Conservation (phyloP, 1,140 invertebrate genomes). For the Achatina immaculata region DNA sequence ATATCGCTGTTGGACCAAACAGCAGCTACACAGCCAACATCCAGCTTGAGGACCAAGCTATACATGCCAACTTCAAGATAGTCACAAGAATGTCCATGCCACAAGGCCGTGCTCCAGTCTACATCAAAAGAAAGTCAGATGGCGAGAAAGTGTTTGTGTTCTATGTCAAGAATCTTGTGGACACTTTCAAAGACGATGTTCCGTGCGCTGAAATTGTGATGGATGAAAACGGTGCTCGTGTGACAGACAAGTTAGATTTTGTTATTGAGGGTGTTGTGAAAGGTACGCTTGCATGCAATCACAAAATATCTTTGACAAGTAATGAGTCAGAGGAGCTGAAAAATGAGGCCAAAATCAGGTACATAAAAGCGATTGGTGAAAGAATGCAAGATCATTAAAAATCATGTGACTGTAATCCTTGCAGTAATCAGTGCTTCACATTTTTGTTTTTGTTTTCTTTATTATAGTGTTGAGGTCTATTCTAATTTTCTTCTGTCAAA, state of each 20-base stretch:
- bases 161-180: slow-evolving; percentile 9
- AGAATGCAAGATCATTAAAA: neutral
- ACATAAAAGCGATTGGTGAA: neutral
- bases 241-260: neutral
- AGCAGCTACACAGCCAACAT: slow-evolving; percentile 22
- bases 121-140: slow-evolving; percentile 32
- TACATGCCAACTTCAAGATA: slow-evolving; percentile 4
- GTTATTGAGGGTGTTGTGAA: slow-evolving; percentile 20
- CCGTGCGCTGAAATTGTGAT: neutral
- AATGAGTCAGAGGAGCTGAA: slow-evolving; percentile 18
- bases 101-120: slow-evolving; percentile 27
- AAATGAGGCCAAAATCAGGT: slow-evolving; percentile 6
- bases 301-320: slow-evolving; percentile 18
- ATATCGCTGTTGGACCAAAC: slow-evolving; percentile 37
- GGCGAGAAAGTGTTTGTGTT: slow-evolving; percentile 19
- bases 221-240: neutral
- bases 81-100: slow-evolving; percentile 24
- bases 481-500: too few species aligned
- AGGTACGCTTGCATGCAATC: slow-evolving; percentile 28
- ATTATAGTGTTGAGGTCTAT: too few species aligned
- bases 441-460: too few species aligned
- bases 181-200: slow-evolving; percentile 5
- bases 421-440: too few species aligned
- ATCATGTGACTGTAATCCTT: neutral
- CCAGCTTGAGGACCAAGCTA: slow-evolving; percentile 10